phyloP scores from a whole-genome alignment of 2,797 vertebrate species.

The Antennarius maculatus region DNA sequence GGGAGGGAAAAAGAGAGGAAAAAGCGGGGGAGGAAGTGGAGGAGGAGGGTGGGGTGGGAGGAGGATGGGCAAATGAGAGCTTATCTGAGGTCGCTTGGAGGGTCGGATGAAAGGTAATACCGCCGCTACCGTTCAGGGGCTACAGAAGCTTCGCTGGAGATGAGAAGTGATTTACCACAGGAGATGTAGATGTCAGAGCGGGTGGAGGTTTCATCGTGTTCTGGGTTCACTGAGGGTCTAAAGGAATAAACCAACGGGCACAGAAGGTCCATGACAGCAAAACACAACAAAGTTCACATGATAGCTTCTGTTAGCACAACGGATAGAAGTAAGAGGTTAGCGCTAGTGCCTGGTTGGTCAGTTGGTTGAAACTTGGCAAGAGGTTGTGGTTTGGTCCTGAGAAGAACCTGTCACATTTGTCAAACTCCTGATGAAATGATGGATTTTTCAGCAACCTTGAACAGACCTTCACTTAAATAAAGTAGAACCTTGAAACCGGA shows the following conservation, averaged over 20 bases:
- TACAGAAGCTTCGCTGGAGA: constrained; percentile 15
- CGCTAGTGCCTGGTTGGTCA: no score
- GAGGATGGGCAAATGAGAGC: constrained; percentile 16
- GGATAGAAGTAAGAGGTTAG: no score
- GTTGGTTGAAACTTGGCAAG: no score
- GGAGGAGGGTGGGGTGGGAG: background rate
- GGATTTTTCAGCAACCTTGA: no score
- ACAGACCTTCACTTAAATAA: no score
- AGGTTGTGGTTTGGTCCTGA: no score
- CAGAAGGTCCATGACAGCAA: no score
- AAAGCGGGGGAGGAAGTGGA: background rate
- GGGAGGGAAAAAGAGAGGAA: constrained; percentile 6
- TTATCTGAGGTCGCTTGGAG: constrained; percentile 51
- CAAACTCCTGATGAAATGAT: no score
- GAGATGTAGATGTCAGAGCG: constrained; percentile 4
- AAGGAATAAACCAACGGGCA: no score
- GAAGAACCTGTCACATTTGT: no score
- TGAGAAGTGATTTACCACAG: constrained; percentile 4
- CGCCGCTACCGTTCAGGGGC: constrained; percentile 31
- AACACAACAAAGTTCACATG: no score
- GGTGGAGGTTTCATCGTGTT: background rate
- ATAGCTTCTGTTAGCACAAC: background rate
- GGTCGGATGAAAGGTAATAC: constrained; percentile 55
- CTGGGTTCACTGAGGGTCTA: background rate
- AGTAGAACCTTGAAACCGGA: no score